phyloP scores from a whole-genome alignment of 1,140 invertebrate species.

The Achroia grisella region DNA sequence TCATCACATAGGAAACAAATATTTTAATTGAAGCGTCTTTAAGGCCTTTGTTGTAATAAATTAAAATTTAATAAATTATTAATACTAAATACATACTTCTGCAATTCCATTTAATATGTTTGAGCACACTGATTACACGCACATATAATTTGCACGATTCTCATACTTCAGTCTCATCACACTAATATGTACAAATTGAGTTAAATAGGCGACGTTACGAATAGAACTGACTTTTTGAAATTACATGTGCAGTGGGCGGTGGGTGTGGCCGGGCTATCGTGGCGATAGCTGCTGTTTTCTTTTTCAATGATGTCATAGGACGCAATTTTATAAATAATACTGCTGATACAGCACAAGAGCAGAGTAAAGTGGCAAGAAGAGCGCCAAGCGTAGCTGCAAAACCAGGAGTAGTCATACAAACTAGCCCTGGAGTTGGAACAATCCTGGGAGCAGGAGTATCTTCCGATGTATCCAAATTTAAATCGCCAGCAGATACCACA shows the following conservation, averaged over 20 bases:
- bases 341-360: slow-evolving; percentile 88
- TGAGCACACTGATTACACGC: slow-evolving; percentile 40
- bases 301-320: slow-evolving; percentile 76
- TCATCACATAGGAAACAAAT: slow-evolving; percentile 15
- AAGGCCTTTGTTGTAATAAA: not conserved
- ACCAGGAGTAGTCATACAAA: slow-evolving; percentile 94
- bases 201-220: slow-evolving; percentile 57
- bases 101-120: slow-evolving; percentile 13
- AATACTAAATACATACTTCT: slow-evolving; percentile 2
- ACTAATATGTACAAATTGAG: slow-evolving; percentile 71
- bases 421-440: slow-evolving; percentile 83
- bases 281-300: slow-evolving; percentile 72
- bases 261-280: slow-evolving; percentile 59
- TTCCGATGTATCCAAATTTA: slow-evolving; percentile 85
- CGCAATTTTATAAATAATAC: slow-evolving; percentile 86
- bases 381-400: slow-evolving; percentile 90
- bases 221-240: slow-evolving; percentile 67
- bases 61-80: not conserved
- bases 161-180: slow-evolving; percentile 69
- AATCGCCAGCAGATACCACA: slow-evolving; percentile 89
- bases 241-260: slow-evolving; percentile 46
- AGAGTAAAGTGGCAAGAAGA: slow-evolving; percentile 84
- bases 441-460: slow-evolving; percentile 76
- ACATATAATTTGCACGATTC: slow-evolving; percentile 41
- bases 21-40: slow-evolving; percentile 20